Evolutionary conservation across 1,140 invertebrate species (phyloP).

Genomic region (Saccostrea glomerata): DNA sequence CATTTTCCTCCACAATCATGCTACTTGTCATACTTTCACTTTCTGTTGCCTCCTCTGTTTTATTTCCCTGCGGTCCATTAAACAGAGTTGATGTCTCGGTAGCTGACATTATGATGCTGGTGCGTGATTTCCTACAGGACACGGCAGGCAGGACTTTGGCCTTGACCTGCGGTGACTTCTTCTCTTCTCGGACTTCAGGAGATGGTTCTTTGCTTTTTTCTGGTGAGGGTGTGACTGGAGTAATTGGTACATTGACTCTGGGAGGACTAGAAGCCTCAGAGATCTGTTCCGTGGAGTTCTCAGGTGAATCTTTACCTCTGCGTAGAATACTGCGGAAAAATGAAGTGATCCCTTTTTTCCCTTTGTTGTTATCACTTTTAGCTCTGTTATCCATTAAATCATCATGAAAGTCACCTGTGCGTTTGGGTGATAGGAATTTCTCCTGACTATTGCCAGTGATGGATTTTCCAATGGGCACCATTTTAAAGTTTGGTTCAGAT

Average conservation of each 20-base stretch:
- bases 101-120: conserved; percentile 54
- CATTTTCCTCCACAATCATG: conserved; percentile 24
- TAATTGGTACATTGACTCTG: not conserved
- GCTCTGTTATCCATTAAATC: conserved; percentile 50
- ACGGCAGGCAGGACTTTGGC: conserved; percentile 55
- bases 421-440: conserved; percentile 52
- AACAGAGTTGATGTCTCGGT: conserved; percentile 36
- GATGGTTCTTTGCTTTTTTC: conserved; percentile 37
- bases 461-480: conserved; percentile 69
- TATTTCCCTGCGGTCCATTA: conserved; percentile 43
- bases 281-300: conserved; percentile 43
- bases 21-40: conserved; percentile 9
- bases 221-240: not conserved
- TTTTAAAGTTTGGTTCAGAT: conserved; percentile 70
- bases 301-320: conserved; percentile 65
- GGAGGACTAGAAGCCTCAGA: not conserved
- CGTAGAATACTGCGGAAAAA: conserved; percentile 72
- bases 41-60: conserved; percentile 21
- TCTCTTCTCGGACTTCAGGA: conserved; percentile 41
- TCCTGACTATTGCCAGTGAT: conserved; percentile 54
- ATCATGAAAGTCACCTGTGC: conserved; percentile 41
- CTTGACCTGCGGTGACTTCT: conserved; percentile 60
- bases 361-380: conserved; percentile 58
- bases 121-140: conserved; percentile 35
- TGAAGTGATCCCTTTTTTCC: conserved; percentile 68